Conservation (phyloP, 2,113 vertebrate species). For the Thinocorus orbignyianus region DNA sequence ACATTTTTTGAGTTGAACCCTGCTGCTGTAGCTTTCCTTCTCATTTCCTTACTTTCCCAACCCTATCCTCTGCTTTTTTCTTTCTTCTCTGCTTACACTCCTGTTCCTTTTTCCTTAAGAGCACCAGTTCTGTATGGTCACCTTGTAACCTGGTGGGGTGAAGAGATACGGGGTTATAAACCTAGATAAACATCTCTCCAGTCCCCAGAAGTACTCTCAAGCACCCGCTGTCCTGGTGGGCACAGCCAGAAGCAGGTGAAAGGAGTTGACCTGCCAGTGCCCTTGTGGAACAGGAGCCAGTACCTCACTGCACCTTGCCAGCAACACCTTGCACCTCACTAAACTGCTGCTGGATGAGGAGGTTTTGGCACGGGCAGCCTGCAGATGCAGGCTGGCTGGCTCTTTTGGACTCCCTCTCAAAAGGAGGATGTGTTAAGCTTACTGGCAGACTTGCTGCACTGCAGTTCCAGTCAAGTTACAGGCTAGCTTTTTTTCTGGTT, state of each 20-base stretch:
- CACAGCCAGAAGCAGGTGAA: neutral
- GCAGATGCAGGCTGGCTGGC: neutral
- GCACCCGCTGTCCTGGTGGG: neutral
- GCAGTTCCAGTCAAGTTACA: neutral
- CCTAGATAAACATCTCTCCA: neutral
- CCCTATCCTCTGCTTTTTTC: too few relatives aligned
- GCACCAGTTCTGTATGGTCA: neutral
- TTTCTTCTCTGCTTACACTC: neutral
- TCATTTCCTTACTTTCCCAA: neutral
- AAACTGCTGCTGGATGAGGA: neutral
- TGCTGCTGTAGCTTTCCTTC: neutral
- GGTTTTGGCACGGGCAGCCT: neutral
- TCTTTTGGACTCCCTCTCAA: neutral
- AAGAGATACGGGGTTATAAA: neutral
- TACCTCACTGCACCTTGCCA: neutral
- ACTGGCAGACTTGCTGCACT: conserved; percentile 50
- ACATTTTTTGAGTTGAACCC: neutral
- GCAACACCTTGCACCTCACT: neutral
- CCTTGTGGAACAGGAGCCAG: neutral
- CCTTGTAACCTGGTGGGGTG: neutral
- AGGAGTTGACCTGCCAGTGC: neutral
- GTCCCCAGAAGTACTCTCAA: neutral
- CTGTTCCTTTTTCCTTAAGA: neutral
- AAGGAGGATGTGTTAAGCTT: neutral
- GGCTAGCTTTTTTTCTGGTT: neutral